phyloP scores from a whole-genome alignment of 1,140 invertebrate genomes.

The Euwallacea similis region DNA sequence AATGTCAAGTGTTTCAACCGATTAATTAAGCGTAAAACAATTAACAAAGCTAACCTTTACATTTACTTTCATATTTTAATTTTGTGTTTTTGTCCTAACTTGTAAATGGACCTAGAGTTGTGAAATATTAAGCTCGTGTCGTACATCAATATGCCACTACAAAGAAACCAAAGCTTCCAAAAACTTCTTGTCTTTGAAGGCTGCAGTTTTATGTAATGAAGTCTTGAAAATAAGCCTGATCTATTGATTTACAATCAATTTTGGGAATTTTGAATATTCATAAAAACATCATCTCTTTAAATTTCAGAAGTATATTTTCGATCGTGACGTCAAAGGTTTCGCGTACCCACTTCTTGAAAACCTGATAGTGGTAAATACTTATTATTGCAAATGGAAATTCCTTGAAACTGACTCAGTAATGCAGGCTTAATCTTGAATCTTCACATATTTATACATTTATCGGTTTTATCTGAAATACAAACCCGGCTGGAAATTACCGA shows the following conservation, averaged over 20 bases:
- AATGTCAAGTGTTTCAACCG: slow-evolving; percentile 4
- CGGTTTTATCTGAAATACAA: neutral
- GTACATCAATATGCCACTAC: neutral
- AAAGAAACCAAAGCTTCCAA: neutral
- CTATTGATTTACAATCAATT: too few species aligned
- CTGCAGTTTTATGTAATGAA: too few species aligned
- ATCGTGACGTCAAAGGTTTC: too few species aligned
- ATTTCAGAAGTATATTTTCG: too few species aligned
- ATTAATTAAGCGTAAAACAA: slow-evolving; percentile 6
- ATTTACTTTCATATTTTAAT: slow-evolving; percentile 6
- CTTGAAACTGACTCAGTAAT: neutral
- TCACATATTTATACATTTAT: neutral
- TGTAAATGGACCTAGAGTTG: neutral
- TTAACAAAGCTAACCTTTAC: slow-evolving; percentile 11
- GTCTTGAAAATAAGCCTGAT: too few species aligned
- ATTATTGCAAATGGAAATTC: neutral
- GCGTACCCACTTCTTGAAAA: too few species aligned
- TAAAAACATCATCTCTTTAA: too few species aligned
- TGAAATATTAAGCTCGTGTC: too few species aligned
- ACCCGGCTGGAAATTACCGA: neutral
- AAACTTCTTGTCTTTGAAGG: neutral
- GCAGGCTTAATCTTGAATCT: neutral
- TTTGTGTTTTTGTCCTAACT: slow-evolving; percentile 1
- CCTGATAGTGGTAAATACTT: neutral
- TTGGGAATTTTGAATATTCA: too few species aligned